Conservation (phyloP, 2,797 vertebrate species). For the Pseudochirops corinnae region DNA sequence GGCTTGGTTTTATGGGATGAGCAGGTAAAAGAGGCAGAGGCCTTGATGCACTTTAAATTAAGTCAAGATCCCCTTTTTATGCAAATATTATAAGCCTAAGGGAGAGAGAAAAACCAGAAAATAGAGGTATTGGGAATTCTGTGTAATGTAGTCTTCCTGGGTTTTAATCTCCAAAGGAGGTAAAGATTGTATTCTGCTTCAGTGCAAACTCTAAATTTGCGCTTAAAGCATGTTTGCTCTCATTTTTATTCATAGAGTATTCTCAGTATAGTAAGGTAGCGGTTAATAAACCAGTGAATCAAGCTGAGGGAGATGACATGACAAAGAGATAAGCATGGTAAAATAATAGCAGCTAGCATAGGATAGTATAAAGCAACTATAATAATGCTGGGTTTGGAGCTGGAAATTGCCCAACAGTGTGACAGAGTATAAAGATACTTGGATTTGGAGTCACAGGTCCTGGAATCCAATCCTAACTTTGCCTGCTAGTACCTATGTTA, state of each 20-base stretch:
- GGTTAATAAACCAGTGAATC: neutral
- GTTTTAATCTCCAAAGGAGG: slow-evolving; percentile 21
- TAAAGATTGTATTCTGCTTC: neutral
- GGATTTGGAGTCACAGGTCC: neutral
- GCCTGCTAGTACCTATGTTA: neutral
- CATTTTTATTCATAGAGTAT: slow-evolving; percentile 58
- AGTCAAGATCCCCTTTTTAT: slow-evolving; percentile 28
- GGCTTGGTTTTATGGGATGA: neutral
- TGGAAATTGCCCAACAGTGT: neutral
- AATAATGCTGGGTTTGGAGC: neutral
- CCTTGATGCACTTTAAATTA: slow-evolving; percentile 21
- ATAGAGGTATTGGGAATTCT: neutral
- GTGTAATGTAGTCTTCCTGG: neutral
- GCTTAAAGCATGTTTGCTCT: slow-evolving; percentile 18
- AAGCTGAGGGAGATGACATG: neutral
- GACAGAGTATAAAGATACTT: neutral
- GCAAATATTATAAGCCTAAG: slow-evolving; percentile 36
- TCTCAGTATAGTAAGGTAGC: neutral
- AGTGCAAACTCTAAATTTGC: neutral
- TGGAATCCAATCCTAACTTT: neutral
- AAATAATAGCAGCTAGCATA: neutral
- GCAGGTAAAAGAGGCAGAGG: slow-evolving; percentile 8
- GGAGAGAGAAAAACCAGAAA: slow-evolving; percentile 9
- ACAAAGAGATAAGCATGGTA: neutral
- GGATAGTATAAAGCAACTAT: neutral